Conservation (phyloP, 2,113 vertebrate species). For the Phoxinus phoxinus region DNA sequence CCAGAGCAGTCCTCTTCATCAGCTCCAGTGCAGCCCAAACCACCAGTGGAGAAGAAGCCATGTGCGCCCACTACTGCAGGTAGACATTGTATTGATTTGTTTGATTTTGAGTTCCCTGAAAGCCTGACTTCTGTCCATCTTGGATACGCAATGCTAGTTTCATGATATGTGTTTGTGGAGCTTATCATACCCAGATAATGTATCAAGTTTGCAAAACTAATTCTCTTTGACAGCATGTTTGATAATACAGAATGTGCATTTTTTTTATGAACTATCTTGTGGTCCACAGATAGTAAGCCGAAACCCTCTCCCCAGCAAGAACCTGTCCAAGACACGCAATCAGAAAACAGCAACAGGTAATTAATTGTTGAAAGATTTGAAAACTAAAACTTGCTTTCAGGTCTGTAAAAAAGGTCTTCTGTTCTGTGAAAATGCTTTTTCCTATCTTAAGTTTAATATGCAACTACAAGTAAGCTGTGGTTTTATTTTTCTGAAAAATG, state of each 20-base stretch:
- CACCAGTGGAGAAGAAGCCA: constrained; percentile 13
- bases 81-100: constrained; percentile 9
- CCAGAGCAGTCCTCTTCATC: constrained; percentile 25
- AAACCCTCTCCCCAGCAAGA: constrained; percentile 62
- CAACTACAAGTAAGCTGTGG: background rate
- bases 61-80: constrained; percentile 31
- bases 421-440: background rate
- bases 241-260: background rate
- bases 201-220: background rate
- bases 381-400: background rate
- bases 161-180: background rate
- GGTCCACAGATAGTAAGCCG: constrained; percentile 39
- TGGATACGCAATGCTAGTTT: background rate
- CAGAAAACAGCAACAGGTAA: constrained; percentile 38
- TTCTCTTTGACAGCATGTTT: background rate
- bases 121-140: background rate
- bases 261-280: background rate
- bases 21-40: constrained; percentile 23
- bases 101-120: background rate
- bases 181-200: background rate
- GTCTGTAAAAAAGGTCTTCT: background rate
- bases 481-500: background rate
- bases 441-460: background rate
- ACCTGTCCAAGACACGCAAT: constrained; percentile 9
- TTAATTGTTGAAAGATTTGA: constrained; percentile 16